Percentiles rank a stretch among this genome's conserved stretches.
These are phyloP conservation scores for Drosophila orosa DNA, from an alignment of 1,140 invertebrate species.

Conservation along the genomic window DNA sequence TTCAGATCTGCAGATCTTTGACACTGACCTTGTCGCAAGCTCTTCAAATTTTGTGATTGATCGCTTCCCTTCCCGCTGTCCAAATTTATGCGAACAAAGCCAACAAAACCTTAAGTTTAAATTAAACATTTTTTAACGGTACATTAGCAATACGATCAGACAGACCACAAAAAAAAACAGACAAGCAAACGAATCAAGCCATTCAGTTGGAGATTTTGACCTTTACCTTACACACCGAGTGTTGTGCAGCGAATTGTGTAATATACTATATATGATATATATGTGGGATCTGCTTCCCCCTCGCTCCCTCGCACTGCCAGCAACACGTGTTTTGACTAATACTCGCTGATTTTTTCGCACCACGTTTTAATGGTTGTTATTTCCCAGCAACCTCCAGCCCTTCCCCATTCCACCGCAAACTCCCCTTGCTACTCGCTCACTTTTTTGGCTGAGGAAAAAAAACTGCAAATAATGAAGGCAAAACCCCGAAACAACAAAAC, in stretches of 20 bases:
- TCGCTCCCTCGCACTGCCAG: neutral
- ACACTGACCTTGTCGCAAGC: constrained; percentile 35
- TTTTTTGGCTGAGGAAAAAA: constrained; percentile 37
- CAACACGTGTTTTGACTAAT: constrained; percentile 66
- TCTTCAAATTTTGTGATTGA: constrained; percentile 14
- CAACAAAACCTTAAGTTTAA: constrained; percentile 10
- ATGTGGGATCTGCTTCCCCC: neutral
- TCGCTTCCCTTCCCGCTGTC: constrained; percentile 10
- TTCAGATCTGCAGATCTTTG: neutral
- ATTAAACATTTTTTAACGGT: constrained; percentile 29
- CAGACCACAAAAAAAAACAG: neutral
- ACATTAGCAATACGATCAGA: constrained; percentile 17
- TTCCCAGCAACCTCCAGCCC: constrained; percentile 24
- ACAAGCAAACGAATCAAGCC: constrained; percentile 10
- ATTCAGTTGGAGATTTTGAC: constrained; percentile 34
- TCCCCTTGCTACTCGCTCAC: neutral
- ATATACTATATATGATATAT: constrained; percentile 31
- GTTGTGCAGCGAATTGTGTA: constrained; percentile 38
- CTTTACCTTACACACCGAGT: constrained; percentile 44
- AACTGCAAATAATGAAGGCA: constrained; percentile 58
- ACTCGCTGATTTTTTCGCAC: constrained; percentile 47
- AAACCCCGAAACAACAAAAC: constrained; percentile 33
- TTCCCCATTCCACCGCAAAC: neutral
- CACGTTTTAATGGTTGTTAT: constrained; percentile 45
- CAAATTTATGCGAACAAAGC: constrained; percentile 12